Evolutionary conservation across 2,888 invertebrate genomes (phyloP).

Genomic region (Selenia dentaria): DNA sequence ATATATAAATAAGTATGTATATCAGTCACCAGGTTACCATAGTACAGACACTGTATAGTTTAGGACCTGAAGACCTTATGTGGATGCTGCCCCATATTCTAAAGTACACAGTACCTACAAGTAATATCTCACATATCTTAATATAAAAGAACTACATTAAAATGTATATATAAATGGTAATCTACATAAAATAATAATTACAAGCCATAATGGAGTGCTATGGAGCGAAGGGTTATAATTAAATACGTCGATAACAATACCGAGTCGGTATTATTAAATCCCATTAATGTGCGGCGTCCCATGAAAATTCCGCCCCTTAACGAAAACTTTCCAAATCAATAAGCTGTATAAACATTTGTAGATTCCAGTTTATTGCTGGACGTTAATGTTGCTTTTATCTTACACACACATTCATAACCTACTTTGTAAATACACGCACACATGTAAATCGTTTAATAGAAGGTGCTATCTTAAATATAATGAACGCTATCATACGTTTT

Average conservation of each 20-base stretch:
- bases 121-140: no score
- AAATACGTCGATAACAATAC: constrained; percentile 18
- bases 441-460: constrained; percentile 20
- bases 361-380: constrained; percentile 28
- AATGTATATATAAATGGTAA: no score
- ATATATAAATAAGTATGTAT: no score
- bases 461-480: constrained; percentile 13
- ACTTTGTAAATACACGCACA: constrained; percentile 22
- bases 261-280: constrained; percentile 6
- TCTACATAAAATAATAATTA: no score
- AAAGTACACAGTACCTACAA: no score
- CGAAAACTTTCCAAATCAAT: constrained; percentile 61
- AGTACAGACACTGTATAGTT: no score
- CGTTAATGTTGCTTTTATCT: constrained; percentile 50
- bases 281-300: constrained; percentile 7
- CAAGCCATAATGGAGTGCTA: no score
- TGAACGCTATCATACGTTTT: constrained; percentile 2
- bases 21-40: no score
- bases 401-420: constrained; percentile 25
- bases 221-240: constrained; percentile 7
- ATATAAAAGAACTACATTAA: no score
- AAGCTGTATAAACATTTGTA: constrained; percentile 54
- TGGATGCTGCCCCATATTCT: no score
- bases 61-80: no score
- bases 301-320: constrained; percentile 13